Percentiles rank a stretch among this genome's conserved stretches.
These are phyloP conservation scores for Psilopsiagon aurifrons DNA, from an alignment of 2,113 vertebrate species.

Conservation along the genomic window DNA sequence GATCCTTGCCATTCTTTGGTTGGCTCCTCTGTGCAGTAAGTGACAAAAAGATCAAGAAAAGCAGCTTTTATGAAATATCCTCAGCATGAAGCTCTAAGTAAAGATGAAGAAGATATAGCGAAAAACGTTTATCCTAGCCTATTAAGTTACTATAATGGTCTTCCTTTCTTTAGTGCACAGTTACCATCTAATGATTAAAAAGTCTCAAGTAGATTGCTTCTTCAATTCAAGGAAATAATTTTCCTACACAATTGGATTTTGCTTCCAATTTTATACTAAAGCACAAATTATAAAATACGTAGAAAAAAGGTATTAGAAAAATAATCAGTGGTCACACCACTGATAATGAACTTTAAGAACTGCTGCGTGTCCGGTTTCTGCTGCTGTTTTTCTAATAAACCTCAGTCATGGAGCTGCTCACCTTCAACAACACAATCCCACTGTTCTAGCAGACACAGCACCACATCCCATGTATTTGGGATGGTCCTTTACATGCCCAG, in stretches of 20 bases:
- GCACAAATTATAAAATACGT: conserved; percentile 22
- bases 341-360: background rate
- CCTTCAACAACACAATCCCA: background rate
- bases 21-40: conserved; percentile 32
- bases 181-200: conserved; percentile 59
- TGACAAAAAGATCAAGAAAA: conserved; percentile 31
- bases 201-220: conserved; percentile 60
- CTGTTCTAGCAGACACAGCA: background rate
- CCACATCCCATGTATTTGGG: fast-evolving
- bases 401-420: background rate
- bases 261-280: conserved; percentile 47
- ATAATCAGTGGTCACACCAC: background rate
- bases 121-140: conserved; percentile 52
- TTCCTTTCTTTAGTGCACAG: conserved; percentile 34
- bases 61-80: conserved; percentile 54
- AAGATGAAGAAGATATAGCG: conserved; percentile 38
- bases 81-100: conserved; percentile 46
- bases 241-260: conserved; percentile 51
- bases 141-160: conserved; percentile 62
- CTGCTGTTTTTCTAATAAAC: background rate
- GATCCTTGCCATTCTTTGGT: background rate
- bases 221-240: conserved; percentile 62
- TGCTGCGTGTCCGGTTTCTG: background rate
- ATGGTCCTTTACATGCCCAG: background rate
- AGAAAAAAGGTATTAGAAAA: conserved; percentile 40